These are phyloP conservation scores for Plagiodera versicolora DNA, from an alignment of 2,888 invertebrate genomes.

Conservation along the genomic window DNA sequence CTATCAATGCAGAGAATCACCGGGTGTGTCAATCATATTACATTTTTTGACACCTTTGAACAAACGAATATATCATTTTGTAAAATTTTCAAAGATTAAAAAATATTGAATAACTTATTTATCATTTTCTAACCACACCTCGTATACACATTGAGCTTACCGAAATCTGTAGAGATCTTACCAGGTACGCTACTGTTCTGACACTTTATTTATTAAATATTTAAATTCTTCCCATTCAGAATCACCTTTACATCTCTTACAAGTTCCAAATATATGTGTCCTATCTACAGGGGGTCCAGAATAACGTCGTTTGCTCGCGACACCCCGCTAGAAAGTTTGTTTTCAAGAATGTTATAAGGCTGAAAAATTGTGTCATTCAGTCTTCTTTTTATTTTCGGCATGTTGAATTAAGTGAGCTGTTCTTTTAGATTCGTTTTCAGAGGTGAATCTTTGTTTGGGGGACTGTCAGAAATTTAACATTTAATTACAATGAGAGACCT, in stretches of 20 bases:
- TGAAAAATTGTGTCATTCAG: background rate
- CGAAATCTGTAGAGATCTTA: no score
- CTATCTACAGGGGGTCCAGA: slow-evolving; percentile 25
- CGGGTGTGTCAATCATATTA: no score
- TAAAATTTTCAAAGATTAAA: no score
- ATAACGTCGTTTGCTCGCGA: background rate
- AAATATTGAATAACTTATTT: no score
- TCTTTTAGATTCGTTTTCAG: background rate
- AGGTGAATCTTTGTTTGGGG: background rate
- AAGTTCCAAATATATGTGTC: slow-evolving; percentile 24
- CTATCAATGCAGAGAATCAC: no score
- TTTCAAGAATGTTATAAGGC: background rate
- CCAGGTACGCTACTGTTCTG: no score
- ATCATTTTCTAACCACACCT: no score
- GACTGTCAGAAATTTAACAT: background rate
- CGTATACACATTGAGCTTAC: no score
- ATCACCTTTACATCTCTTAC: slow-evolving; percentile 29
- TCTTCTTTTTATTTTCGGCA: background rate
- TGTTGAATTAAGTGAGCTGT: background rate
- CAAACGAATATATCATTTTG: no score
- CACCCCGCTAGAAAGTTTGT: background rate
- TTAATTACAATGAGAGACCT: background rate
- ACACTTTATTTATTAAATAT: slow-evolving; percentile 36
- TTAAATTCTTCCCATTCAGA: slow-evolving; percentile 34
- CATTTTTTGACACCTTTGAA: no score